Conservation (phyloP, 2,113 vertebrate genomes). For the Silurus glanis region DNA sequence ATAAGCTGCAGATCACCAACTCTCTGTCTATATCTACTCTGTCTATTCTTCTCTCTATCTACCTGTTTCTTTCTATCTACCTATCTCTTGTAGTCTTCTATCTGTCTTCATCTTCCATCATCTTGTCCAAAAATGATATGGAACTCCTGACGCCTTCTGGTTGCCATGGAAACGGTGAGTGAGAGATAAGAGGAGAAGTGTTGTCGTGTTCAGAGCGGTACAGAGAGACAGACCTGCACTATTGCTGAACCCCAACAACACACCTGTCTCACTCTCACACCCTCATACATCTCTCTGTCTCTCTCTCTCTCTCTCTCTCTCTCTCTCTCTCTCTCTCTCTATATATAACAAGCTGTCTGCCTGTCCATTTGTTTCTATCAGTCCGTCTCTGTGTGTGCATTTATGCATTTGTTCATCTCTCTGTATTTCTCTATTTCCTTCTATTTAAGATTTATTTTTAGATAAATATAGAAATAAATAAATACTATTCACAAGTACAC, state of each 20-base stretch:
- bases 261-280: not conserved
- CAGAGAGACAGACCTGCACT: not conserved
- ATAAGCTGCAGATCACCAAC: not conserved
- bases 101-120: not conserved
- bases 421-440: not conserved
- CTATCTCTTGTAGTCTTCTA: not conserved
- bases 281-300: not conserved
- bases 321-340: not conserved
- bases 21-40: not conserved
- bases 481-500: not conserved
- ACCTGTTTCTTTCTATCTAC: not conserved
- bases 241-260: not conserved
- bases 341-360: not conserved
- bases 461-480: not conserved
- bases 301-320: not conserved
- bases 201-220: conserved; percentile 66
- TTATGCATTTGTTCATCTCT: not conserved
- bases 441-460: not conserved
- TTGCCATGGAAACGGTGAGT: conserved; percentile 77
- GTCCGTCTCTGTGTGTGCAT: no score
- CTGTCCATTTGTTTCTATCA: not conserved
- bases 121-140: not conserved
- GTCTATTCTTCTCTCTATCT: not conserved
- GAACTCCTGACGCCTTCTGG: conserved; percentile 52
- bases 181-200: conserved; percentile 70